A percentile compares a stretch with the other conserved stretches of the same genome.
These are phyloP conservation scores for Megaceryle maxima DNA, from an alignment of 2,113 vertebrate genomes.

Conservation along the genomic window DNA sequence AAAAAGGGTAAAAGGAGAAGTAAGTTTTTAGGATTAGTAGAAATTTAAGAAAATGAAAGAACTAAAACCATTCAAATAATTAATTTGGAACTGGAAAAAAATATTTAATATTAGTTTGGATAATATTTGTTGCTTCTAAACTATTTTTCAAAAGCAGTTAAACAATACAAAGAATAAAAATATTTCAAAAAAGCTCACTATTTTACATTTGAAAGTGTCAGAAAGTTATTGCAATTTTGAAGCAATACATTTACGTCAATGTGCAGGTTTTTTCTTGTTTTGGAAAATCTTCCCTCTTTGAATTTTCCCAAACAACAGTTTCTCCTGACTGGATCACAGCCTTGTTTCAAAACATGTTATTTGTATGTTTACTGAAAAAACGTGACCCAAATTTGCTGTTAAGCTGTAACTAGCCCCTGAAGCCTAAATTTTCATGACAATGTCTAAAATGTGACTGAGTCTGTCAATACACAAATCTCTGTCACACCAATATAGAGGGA, in stretches of 20 bases:
- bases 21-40: not conserved
- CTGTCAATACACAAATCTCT: not conserved
- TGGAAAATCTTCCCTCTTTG: not conserved
- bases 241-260: not conserved
- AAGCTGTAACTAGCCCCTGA: not conserved
- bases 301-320: not conserved
- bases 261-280: not conserved
- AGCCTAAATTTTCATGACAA: not conserved
- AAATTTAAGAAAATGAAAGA: not conserved
- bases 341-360: not conserved
- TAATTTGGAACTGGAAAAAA: not conserved
- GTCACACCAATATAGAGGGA: not conserved
- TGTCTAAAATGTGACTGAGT: not conserved
- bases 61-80: not conserved
- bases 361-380: not conserved
- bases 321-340: not conserved
- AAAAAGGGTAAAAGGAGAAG: not conserved
- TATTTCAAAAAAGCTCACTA: not conserved
- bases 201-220: not conserved
- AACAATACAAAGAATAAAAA: not conserved
- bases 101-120: not conserved
- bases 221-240: not conserved
- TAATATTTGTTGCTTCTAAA: not conserved
- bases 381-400: not conserved
- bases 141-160: not conserved